These are phyloP conservation scores for human (Homo sapiens) DNA, from an alignment of 2,113 vertebrate species.

Conservation along the genomic window GRCh38 chr18:41879501-41880000, in stretches of 20 bases:
- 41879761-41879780: slow-evolving; percentile 50
- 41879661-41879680: not conserved
- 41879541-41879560: slow-evolving; percentile 77
- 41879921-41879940: not conserved
- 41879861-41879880: not conserved
- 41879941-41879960: not conserved
- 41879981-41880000: too few species aligned
- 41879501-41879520: slow-evolving; percentile 73
- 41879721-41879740: slow-evolving; percentile 54
- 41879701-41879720: slow-evolving; percentile 66
- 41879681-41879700: slow-evolving; percentile 59
- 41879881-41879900: not conserved
- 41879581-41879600: slow-evolving; percentile 69
- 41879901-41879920: not conserved
- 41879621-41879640: slow-evolving; percentile 62
- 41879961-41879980: not conserved
- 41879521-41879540: slow-evolving; percentile 66
- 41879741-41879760: slow-evolving; percentile 5
- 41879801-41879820: not conserved
- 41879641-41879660: slow-evolving; percentile 64
- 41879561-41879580: slow-evolving; percentile 74
- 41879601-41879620: slow-evolving; percentile 73
- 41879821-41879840: not conserved
- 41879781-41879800: slow-evolving; percentile 23
- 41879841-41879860: not conserved